These are phyloP conservation scores for Daphoenositta chrysoptera DNA, from an alignment of 2,113 vertebrate species.

Conservation along the genomic window DNA sequence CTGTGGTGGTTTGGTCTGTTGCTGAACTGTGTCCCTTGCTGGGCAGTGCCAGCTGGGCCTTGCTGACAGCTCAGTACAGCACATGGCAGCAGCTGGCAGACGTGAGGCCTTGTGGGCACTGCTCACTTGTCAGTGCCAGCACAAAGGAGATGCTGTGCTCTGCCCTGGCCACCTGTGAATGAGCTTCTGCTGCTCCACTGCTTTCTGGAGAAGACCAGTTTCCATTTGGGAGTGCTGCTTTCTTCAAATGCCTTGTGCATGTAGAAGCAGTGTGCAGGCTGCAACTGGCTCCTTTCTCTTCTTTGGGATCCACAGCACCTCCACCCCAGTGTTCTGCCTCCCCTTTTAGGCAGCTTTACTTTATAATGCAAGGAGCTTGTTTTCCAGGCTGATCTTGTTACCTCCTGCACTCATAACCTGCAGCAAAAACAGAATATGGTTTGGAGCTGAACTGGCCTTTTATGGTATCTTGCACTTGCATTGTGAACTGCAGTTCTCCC, in stretches of 20 bases:
- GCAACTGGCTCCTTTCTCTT: background rate
- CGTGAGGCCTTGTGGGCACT: background rate
- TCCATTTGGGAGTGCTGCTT: background rate
- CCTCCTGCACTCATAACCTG: background rate
- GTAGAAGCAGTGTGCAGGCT: background rate
- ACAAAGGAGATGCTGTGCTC: background rate
- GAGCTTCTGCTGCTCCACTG: background rate
- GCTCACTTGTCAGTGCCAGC: background rate
- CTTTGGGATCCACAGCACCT: background rate
- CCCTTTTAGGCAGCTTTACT: background rate
- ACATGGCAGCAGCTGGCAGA: background rate
- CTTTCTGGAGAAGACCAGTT: background rate
- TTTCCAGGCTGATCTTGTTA: background rate
- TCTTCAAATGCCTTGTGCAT: background rate
- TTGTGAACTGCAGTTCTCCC: background rate
- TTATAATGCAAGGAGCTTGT: background rate
- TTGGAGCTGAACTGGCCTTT: background rate
- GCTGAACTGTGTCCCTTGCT: background rate
- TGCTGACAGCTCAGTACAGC: background rate
- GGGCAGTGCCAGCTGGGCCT: background rate
- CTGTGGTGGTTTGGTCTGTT: background rate
- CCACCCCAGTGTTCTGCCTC: accelerated
- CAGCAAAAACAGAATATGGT: background rate
- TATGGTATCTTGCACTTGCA: background rate
- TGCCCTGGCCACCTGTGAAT: background rate